phyloP scores from a whole-genome alignment of 2,888 invertebrate species.

The Drosophila borealis region DNA sequence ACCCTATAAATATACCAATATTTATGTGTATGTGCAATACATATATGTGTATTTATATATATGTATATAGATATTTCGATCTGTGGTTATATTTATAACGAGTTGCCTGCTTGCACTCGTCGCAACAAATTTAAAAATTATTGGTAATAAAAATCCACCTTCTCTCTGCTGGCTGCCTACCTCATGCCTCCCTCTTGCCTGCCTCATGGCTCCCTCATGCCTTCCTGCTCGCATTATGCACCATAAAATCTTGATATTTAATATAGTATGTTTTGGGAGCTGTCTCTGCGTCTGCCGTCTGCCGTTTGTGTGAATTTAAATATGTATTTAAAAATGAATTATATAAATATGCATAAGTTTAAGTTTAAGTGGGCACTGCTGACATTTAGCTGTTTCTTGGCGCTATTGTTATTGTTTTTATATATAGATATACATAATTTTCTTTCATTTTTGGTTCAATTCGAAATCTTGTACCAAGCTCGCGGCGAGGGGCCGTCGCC shows the following conservation, averaged over 20 bases:
- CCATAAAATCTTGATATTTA: constrained; percentile 76
- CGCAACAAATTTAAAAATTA: constrained; percentile 77
- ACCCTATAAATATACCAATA: constrained; percentile 17
- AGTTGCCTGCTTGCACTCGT: constrained; percentile 73
- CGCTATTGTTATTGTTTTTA: constrained; percentile 3
- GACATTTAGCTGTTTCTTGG: constrained; percentile 62
- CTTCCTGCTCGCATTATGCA: constrained; percentile 52
- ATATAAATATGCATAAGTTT: constrained; percentile 78
- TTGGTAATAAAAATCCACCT: constrained; percentile 78
- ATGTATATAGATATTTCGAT: constrained; percentile 52
- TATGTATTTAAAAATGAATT: constrained; percentile 72
- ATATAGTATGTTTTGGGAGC: constrained; percentile 67
- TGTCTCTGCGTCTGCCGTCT: constrained; percentile 9
- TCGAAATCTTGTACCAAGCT: constrained; percentile 14
- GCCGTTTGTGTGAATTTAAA: constrained; percentile 55
- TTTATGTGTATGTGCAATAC: constrained; percentile 1
- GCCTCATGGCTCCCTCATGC: not conserved
- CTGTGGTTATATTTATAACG: constrained; percentile 77
- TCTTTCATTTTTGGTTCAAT: constrained; percentile 9
- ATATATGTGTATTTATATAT: constrained; percentile 11
- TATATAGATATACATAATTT: not conserved
- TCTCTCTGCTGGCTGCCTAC: constrained; percentile 30
- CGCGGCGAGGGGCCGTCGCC: constrained; percentile 41
- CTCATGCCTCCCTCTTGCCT: not conserved
- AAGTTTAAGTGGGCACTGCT: constrained; percentile 72